Percentiles rank a stretch among this genome's conserved stretches.
Evolutionary conservation across 2,797 vertebrate genomes (phyloP).

Genomic region (Rhinichthys osculus): DNA sequence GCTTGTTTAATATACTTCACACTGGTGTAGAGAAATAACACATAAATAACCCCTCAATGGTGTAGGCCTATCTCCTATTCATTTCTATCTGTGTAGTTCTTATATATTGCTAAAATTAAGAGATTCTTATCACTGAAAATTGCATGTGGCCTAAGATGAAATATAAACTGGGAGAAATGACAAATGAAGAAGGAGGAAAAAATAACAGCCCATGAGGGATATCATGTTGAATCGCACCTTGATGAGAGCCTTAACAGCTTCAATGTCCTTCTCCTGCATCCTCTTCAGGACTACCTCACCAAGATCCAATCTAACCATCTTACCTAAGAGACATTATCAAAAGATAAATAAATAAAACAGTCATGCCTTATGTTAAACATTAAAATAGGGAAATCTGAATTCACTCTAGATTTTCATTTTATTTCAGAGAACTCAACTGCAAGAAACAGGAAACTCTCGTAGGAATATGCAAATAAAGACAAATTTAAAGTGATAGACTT

Average conservation of each 20-base stretch:
- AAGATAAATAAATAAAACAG: background rate
- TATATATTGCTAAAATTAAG: background rate
- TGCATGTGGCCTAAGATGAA: background rate
- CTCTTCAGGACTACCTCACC: conserved; percentile 80
- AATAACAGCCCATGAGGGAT: background rate
- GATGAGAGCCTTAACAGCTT: conserved; percentile 86
- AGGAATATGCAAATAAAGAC: conserved; percentile 1
- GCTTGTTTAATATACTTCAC: too few species aligned
- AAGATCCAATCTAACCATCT: conserved; percentile 80
- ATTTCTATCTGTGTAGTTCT: background rate
- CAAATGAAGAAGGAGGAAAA: background rate
- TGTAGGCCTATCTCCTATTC: background rate
- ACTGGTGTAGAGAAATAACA: background rate
- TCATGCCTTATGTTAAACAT: background rate
- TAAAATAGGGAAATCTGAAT: background rate
- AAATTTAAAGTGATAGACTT: conserved; percentile 12
- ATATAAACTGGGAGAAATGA: background rate
- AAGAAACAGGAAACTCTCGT: background rate
- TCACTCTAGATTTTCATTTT: background rate
- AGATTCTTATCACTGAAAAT: background rate
- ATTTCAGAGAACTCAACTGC: background rate
- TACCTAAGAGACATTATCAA: background rate
- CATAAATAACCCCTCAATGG: background rate
- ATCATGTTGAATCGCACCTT: conserved; percentile 76
- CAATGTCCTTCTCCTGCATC: conserved; percentile 88